Conservation (phyloP, 2,113 vertebrate genomes). For the Ceyx melanurus region DNA sequence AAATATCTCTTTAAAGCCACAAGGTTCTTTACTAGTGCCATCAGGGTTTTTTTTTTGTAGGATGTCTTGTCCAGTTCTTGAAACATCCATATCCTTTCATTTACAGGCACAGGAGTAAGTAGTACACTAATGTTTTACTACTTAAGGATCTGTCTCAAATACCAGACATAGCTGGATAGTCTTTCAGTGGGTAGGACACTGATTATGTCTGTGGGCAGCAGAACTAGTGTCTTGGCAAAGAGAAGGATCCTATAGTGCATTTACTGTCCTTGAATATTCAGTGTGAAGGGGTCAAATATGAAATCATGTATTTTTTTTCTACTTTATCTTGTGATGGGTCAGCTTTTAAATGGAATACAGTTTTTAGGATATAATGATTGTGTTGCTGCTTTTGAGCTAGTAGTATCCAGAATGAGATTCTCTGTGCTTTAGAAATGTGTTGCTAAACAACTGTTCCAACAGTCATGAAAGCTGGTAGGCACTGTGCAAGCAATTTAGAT, state of each 20-base stretch:
- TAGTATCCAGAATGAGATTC: neutral
- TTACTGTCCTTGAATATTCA: neutral
- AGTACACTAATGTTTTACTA: neutral
- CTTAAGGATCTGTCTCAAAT: neutral
- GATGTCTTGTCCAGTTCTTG: neutral
- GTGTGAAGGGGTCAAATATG: neutral
- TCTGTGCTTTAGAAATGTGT: neutral
- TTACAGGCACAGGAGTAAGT: neutral
- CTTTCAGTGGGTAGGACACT: neutral
- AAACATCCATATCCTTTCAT: neutral
- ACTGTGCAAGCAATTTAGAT: neutral
- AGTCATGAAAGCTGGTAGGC: neutral
- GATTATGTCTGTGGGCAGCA: neutral
- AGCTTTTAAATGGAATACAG: neutral
- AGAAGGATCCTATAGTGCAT: neutral
- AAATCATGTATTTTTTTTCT: neutral
- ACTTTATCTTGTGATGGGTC: neutral
- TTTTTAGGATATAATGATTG: neutral
- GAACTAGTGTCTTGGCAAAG: neutral
- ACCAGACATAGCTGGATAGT: neutral
- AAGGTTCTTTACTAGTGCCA: neutral
- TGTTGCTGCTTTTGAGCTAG: neutral
- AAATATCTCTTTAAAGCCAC: neutral
- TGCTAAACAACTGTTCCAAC: neutral
- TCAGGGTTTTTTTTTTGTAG: neutral